Base-by-base conservation (phyloP, 2,888 invertebrate species). In the Latrodectus hesperus region DNA sequence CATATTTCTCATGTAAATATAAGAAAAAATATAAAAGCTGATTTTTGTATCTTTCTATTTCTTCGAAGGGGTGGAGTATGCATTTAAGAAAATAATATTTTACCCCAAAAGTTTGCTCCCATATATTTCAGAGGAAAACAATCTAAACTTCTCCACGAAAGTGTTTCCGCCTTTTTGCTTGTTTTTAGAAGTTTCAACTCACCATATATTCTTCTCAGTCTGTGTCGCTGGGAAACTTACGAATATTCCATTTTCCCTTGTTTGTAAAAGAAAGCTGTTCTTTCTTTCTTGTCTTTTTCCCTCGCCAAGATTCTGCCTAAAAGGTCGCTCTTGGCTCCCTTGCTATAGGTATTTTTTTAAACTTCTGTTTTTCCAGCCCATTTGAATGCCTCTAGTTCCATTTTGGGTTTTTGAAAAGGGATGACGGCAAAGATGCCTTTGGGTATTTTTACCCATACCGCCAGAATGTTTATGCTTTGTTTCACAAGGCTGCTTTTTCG, bases 121-220 rank as follows among this genome's bases (percentile, higher is more conserved):
- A 86, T 86, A 86, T 86, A 22, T 22, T 74, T 86, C 65, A 86
- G 80, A 80, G 76, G 73, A 79, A 80, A 86, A 86, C 85, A 80
- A 80, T 86, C 75, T 86, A 80, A 86, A 86, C 80, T 79, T 76
- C 80, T 78, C 70, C 76, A 75, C 75, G 68, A 80, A 86, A 86
- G 75, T 86, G 84, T 86, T 86, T 86, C 85, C 80, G 80, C 80
- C 76, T 70, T 68, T 80, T 65, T 76, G 76, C 85, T 86, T 81
- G 86, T 86, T 86, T 86, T 75, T 81, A 86, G 86, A 52, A 86
- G 80, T 86, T 86, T 86, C 80, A 76, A 80, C 80, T 86, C 70
- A 55, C 86, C 65, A 76, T 86, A 86, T 86, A 80, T 86, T 86
- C 76, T 76, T 74, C 75, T 14, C 65, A 26, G 80, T 70, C 80